Conservation (phyloP, 1,140 invertebrate genomes). For the Caenorhabditis elegans region WBcel235 BX284602.5:6649501-6650000, state of each 20-base stretch:
- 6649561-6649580: not conserved
- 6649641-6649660: not conserved
- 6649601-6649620: not conserved
- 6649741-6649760: not conserved
- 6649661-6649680: not conserved
- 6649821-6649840: not conserved
- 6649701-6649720: not conserved
- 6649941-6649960: too few relatives aligned
- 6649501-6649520: not conserved
- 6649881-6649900: not conserved
- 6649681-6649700: not conserved
- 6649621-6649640: constrained; percentile 30
- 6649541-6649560: constrained; percentile 5
- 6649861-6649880: not conserved
- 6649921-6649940: not conserved
- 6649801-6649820: not conserved
- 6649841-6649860: not conserved
- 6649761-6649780: too few relatives aligned
- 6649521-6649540: not conserved
- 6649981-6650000: too few relatives aligned
- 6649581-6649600: not conserved
- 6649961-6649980: too few relatives aligned
- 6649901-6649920: not conserved
- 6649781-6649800: not conserved
- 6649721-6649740: not conserved